These are phyloP conservation scores for Sander lucioperca DNA, from an alignment of 2,113 vertebrate genomes.

Conservation along the genomic window DNA sequence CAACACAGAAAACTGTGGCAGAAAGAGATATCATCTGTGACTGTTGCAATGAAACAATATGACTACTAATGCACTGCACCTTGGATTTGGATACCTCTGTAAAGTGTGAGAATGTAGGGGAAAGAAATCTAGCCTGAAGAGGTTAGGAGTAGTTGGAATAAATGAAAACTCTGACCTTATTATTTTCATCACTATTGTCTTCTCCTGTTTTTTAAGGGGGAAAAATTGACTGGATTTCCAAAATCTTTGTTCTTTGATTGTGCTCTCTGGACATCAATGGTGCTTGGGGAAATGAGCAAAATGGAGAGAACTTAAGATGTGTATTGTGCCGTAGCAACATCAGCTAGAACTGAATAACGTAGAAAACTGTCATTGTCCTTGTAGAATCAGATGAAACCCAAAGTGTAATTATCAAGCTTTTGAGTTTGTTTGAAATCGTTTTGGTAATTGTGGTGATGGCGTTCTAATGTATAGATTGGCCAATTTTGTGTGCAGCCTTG, in stretches of 20 bases:
- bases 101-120: not conserved
- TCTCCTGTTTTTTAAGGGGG: not conserved
- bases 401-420: slow-evolving; percentile 24
- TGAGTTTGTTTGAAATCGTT: slow-evolving; percentile 39
- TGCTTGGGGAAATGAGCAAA: not conserved
- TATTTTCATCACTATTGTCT: not conserved
- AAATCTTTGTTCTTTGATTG: not conserved
- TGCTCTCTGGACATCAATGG: not conserved
- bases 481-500: slow-evolving; percentile 30
- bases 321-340: not conserved
- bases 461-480: slow-evolving; percentile 9
- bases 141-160: not conserved
- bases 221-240: slow-evolving; percentile 1
- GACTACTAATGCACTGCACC: not conserved
- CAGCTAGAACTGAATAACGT: not conserved
- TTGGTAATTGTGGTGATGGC: slow-evolving; percentile 13
- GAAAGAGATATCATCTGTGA: not conserved
- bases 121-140: not conserved
- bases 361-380: not conserved
- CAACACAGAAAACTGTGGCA: not conserved
- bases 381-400: slow-evolving; percentile 20
- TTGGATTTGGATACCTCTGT: slow-evolving; percentile 1
- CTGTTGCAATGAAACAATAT: not conserved
- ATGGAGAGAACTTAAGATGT: no score
- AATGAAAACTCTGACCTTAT: not conserved